Base-by-base conservation (phyloP, 2,113 vertebrate species). In the Psammodynastes pulverulentus region DNA sequence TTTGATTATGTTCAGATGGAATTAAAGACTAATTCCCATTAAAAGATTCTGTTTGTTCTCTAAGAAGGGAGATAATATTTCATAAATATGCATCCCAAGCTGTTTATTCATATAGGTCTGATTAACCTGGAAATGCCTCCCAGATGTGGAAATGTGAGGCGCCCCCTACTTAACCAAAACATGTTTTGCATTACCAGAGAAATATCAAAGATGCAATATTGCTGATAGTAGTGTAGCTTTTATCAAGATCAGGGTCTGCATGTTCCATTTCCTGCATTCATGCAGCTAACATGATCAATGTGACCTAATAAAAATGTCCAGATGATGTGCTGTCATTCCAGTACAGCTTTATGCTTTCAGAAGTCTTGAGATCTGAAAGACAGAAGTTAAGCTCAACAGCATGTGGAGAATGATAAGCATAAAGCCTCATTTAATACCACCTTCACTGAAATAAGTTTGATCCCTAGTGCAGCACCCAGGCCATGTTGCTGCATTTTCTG, bases 401-500 rank as follows among this genome's bases (percentile, higher is more conserved):
- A 94, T 97, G 96, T 93, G 93, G 84, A 91, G 92, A 96, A 95
- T 0, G 96, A 97, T 97, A 98, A 97, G 91, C 88, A 88, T 94
- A 95, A 94, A 94, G 93, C 95, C 93, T 96, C 94, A 91, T 96
- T 97, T 97, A 94, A 96, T 94, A 92, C 94, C 90, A 94, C 97
- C 94, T 97, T 46, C 91, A 88, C 89, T 95, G 95, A 94, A 95
- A 96, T 97, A 45, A 0, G 85, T 95, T 96, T 45, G 92, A 94
- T 89, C 58, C 79, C 72, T 93, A 91, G 91, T 89, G 90, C 92
- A 29, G 4, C 94, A 93, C 91, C 93, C 54, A 29, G 53, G 84
- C 94, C 91, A 91, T 90, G 94, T 95, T 96, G 92, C 72, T 94
- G 89, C 92, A 95, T 97, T 98, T 97, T 97, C 96, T 95, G 93